phyloP scores from a whole-genome alignment of 2,113 vertebrate species.

The Elanoides forficatus region DNA sequence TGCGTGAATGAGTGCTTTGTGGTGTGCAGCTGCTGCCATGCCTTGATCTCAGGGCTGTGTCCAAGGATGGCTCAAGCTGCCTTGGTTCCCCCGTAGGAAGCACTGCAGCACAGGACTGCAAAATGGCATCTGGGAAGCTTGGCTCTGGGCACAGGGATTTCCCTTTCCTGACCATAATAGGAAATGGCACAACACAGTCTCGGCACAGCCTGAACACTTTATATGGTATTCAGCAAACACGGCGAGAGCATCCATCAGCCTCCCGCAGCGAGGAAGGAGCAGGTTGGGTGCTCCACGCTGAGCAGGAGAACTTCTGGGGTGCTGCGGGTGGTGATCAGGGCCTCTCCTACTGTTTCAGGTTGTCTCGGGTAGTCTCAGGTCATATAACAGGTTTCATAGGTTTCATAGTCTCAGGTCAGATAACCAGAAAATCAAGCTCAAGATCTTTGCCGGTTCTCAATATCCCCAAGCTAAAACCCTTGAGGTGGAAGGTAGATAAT shows the following conservation, averaged over 20 bases:
- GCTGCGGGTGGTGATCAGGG: not conserved
- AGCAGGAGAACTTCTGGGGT: not conserved
- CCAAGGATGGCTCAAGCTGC: not conserved
- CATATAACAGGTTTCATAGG: no score
- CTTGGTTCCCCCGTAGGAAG: not conserved
- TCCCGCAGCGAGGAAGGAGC: not conserved
- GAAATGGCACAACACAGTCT: constrained; percentile 24
- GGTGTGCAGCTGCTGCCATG: not conserved
- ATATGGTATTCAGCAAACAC: constrained; percentile 49
- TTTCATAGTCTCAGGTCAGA: not conserved
- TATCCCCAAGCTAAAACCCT: not conserved
- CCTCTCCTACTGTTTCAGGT: not conserved
- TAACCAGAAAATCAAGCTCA: not conserved
- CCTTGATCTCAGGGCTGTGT: not conserved
- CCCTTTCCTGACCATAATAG: constrained; percentile 77
- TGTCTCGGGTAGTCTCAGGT: not conserved
- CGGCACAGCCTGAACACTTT: constrained; percentile 31
- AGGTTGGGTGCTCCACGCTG: not conserved
- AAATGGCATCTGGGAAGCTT: not conserved
- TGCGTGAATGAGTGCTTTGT: not conserved
- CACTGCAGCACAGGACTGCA: not conserved
- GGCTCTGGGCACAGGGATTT: constrained; percentile 44
- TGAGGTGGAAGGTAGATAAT: not conserved
- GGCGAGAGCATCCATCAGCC: not conserved
- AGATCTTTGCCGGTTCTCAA: fast-evolving